Conservation (phyloP, 2,888 invertebrate genomes). For the Mesorhabditis sp. region DNA sequence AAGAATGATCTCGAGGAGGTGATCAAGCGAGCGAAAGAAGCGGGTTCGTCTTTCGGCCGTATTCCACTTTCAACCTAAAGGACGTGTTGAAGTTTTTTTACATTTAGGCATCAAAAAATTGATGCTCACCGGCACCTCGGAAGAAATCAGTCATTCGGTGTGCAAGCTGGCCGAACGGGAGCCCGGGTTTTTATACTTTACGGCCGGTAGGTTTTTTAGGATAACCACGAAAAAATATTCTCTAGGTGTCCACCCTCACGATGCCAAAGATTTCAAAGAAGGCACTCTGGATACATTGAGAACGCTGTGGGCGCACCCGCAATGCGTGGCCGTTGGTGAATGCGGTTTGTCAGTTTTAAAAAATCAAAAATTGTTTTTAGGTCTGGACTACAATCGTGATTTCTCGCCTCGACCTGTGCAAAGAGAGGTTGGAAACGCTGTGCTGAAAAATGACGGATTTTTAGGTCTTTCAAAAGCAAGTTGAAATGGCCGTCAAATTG, state of each 20-base stretch:
- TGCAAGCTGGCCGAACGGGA: constrained; percentile 29
- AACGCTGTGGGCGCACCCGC: constrained; percentile 66
- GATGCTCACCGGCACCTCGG: constrained; percentile 54
- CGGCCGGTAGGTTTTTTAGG: constrained; percentile 35
- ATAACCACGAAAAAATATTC: constrained; percentile 7
- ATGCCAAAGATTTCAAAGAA: constrained; percentile 48
- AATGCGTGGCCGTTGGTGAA: constrained; percentile 89
- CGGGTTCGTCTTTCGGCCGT: constrained; percentile 25
- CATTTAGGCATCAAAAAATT: constrained; percentile 42
- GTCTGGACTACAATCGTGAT: constrained; percentile 85
- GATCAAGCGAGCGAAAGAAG: constrained; percentile 43
- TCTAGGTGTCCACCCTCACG: constrained; percentile 54
- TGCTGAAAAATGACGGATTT: background rate
- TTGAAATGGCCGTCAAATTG: constrained; percentile 79
- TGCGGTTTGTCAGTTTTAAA: constrained; percentile 67
- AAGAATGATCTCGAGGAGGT: constrained; percentile 42
- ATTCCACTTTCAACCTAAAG: background rate
- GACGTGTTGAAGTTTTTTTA: background rate
- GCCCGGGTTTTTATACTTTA: constrained; percentile 51
- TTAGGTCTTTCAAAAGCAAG: constrained; percentile 11
- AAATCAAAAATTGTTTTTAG: background rate
- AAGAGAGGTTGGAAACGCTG: constrained; percentile 66
- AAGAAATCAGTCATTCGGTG: constrained; percentile 38
- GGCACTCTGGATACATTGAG: constrained; percentile 18
- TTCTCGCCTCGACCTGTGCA: constrained; percentile 86